Percentiles rank a stretch among this genome's conserved stretches.
These are phyloP conservation scores for Nestor notabilis DNA, from an alignment of 2,113 vertebrate genomes.

Conservation along the genomic window DNA sequence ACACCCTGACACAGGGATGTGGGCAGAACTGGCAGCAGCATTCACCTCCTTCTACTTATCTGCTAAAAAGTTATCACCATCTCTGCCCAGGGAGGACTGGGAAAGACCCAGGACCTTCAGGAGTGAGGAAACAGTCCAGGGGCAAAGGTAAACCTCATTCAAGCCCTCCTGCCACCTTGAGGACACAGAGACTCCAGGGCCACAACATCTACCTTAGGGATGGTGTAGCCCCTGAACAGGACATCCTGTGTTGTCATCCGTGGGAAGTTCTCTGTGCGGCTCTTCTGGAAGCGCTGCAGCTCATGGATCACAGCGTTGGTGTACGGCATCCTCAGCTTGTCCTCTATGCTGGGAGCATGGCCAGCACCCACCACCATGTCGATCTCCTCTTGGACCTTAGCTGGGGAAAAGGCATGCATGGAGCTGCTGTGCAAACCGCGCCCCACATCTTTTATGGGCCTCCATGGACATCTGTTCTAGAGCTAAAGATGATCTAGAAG, in stretches of 20 bases:
- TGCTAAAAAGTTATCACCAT: not conserved
- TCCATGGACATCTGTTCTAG: not conserved
- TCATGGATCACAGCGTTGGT: constrained; percentile 45
- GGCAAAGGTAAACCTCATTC: not conserved
- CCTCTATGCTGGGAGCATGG: not conserved
- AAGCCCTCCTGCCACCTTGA: rapidly evolving
- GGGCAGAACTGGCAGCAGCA: not conserved
- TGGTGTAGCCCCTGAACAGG: constrained; percentile 13
- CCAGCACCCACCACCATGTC: not conserved
- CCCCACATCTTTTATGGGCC: not conserved
- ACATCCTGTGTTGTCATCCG: not conserved
- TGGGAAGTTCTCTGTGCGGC: not conserved
- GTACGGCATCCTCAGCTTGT: constrained; percentile 46
- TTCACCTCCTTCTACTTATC: not conserved
- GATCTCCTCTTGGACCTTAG: constrained; percentile 55
- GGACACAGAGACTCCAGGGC: not conserved
- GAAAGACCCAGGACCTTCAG: not conserved
- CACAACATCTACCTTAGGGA: not conserved
- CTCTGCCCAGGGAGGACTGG: not conserved
- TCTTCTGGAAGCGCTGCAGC: constrained; percentile 2
- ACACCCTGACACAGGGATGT: rapidly evolving
- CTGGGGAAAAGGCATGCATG: not conserved
- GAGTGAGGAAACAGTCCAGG: not conserved
- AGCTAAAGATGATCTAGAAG: not conserved
- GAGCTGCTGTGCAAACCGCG: not conserved